Evolutionary conservation across 2,888 invertebrate genomes (phyloP).

Genomic region (Clistopyga incitator): DNA sequence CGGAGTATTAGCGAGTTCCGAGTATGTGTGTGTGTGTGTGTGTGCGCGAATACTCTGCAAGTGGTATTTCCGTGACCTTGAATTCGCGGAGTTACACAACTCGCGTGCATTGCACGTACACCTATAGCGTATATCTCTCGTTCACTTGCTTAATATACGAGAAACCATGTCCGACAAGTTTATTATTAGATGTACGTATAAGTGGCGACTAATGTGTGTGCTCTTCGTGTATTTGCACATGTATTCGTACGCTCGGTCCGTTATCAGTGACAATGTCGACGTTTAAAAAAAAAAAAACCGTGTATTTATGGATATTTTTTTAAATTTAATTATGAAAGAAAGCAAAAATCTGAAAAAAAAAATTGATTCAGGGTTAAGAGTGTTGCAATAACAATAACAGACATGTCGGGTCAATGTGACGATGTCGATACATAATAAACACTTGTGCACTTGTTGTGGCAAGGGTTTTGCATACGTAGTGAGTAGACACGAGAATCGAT

Average conservation of each 20-base stretch:
- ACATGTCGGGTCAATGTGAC: background rate
- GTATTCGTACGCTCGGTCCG: too few relatives aligned
- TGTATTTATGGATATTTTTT: too few relatives aligned
- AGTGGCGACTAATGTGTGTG: conserved; percentile 2
- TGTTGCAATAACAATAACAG: background rate
- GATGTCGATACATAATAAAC: background rate
- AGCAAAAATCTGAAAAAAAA: too few relatives aligned
- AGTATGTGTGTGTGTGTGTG: conserved; percentile 24
- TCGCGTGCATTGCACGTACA: conserved; percentile 51
- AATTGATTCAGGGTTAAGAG: background rate
- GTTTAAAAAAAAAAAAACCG: too few relatives aligned
- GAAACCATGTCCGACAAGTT: conserved; percentile 48
- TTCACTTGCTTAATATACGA: conserved; percentile 42
- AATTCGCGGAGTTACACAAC: conserved; percentile 62
- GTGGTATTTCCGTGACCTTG: conserved; percentile 59
- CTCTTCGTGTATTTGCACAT: too few relatives aligned
- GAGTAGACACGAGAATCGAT: background rate
- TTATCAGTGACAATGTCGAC: too few relatives aligned
- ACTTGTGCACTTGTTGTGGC: background rate
- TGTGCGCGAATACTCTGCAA: conserved; percentile 46
- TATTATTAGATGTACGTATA: conserved; percentile 46
- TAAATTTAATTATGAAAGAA: too few relatives aligned
- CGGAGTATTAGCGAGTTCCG: background rate
- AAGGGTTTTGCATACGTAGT: too few relatives aligned
- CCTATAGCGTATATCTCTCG: conserved; percentile 21